phyloP scores from a whole-genome alignment of 2,113 vertebrate genomes.

The Alouatta palliata region DNA sequence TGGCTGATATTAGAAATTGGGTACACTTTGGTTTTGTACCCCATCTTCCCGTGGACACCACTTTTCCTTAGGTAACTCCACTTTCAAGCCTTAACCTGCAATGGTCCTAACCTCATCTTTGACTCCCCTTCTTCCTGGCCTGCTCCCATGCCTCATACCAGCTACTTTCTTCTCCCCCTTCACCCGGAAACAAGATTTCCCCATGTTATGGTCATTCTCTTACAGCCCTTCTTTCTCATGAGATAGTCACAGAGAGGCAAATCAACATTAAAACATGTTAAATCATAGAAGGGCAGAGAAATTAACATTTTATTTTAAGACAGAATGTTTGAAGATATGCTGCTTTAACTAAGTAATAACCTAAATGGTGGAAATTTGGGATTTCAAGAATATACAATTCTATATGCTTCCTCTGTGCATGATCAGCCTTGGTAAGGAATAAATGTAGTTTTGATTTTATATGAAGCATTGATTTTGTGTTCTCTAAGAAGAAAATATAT shows the following conservation, averaged over 20 bases:
- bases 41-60: background rate
- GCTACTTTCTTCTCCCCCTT: background rate
- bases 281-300: background rate
- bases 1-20: background rate
- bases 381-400: background rate
- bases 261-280: slow-evolving; percentile 11
- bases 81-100: background rate
- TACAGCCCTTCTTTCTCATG: background rate
- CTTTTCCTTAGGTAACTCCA: background rate
- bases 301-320: slow-evolving; percentile 19
- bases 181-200: background rate
- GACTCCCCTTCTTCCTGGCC: background rate
- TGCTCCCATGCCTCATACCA: background rate
- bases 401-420: background rate
- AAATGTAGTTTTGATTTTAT: slow-evolving; percentile 4
- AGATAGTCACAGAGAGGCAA: background rate
- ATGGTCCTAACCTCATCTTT: background rate
- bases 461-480: background rate
- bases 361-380: background rate
- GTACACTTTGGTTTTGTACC: background rate
- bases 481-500: background rate
- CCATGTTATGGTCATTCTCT: background rate
- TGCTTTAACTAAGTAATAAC: slow-evolving; percentile 21
- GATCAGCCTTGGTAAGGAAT: background rate
- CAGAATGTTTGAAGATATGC: background rate